phyloP scores from a whole-genome alignment of 2,797 vertebrate species.

The Bradypodion pumilum region DNA sequence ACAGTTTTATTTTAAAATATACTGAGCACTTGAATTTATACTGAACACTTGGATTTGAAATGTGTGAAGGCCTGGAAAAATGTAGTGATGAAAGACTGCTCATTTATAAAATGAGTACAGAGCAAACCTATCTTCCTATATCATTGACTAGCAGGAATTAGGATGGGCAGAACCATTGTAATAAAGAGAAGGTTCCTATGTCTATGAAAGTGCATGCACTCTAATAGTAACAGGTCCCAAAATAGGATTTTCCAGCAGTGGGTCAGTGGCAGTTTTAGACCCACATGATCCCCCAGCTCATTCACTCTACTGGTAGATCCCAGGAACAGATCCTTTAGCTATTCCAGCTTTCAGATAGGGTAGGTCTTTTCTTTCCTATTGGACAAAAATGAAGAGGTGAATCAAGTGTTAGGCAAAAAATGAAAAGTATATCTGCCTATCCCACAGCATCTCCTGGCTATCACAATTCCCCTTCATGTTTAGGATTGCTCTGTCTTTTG shows the following conservation, averaged over 20 bases:
- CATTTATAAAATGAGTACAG: constrained; percentile 60
- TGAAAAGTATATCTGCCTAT: neutral
- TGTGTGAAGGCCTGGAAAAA: constrained; percentile 57
- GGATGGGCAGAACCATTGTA: too few relatives aligned
- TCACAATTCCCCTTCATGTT: neutral
- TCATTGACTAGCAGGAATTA: neutral
- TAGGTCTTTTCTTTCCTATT: neutral
- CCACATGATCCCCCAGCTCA: neutral
- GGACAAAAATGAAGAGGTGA: neutral
- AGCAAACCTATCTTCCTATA: neutral
- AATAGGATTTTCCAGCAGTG: neutral
- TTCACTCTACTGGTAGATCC: neutral
- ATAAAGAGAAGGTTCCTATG: neutral
- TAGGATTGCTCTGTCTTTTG: neutral
- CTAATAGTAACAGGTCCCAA: neutral
- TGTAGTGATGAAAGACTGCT: constrained; percentile 61
- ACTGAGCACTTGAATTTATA: constrained; percentile 63
- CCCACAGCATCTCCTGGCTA: neutral
- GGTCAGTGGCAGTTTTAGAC: neutral
- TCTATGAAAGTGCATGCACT: neutral
- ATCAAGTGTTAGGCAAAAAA: neutral
- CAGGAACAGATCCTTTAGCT: neutral
- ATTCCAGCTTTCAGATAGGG: neutral
- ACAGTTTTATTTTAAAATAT: constrained; percentile 25
- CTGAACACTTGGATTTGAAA: constrained; percentile 60